Base-by-base conservation (phyloP, 2,797 vertebrate species). In the Erpetoichthys calabaricus region DNA sequence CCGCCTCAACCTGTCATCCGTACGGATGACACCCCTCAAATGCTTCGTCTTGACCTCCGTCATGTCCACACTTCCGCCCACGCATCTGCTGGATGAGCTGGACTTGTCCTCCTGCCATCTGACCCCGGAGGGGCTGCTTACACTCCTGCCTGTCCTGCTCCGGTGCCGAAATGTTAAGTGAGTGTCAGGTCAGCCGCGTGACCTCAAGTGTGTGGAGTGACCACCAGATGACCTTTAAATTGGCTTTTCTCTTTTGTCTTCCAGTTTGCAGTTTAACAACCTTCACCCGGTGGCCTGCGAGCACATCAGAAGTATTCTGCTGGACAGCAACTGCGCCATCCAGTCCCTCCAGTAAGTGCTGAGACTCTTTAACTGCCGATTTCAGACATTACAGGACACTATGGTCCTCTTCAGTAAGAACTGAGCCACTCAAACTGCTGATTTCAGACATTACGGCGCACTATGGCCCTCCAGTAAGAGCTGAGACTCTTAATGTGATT, bases 21-120 rank as follows among this genome's bases (percentile, higher is more conserved):
- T 97, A 63, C 89, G 85, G 51, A 91, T 99, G 91, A 97, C 92
- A 0, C 81, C 91, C 0, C 86, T 92, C 56, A 99, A 99, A 67
- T 94, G 94, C 75, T 86, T 85, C 0, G 78, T 99, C 42, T 76
- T 98, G 66, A 86, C 89, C 0, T 77, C 86, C 0, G 91, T 97
- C 44, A 75, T 98, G 60, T 83, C 84, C 42, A 89, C 85, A 41
- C 67, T 84, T 0, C 80, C 82, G 4, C 65, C 82, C 0, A 76
- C 71, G 69, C 90, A 89, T 2, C 71, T 76, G 4, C 79, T 97
- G 58, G 73, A 92, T 1, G 82, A 89, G 61, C 83, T 96, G 71
- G 86, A 95, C 77, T 76, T 98, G 57, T 88, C 87, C 25, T 90
- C 88, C 50, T 98, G 95, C 68, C 83, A 92, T 63, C 77, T 99